Evolutionary conservation across 2,797 vertebrate species (phyloP), one percentile per base, ranked within the genome.

Genomic region (Oryzias sinensis): DNA sequence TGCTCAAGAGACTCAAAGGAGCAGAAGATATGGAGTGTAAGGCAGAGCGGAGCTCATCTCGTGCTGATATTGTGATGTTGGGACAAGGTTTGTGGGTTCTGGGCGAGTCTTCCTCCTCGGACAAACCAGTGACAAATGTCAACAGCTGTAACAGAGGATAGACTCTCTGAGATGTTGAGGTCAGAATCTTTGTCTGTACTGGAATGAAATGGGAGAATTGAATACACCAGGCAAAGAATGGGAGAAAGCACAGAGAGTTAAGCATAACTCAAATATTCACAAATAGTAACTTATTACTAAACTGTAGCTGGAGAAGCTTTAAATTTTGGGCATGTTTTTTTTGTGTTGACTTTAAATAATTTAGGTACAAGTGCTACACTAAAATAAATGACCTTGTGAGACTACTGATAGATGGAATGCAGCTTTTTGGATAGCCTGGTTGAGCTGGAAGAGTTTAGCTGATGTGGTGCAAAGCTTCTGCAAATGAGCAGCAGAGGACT

Each of bases 311-410:
- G 29, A 33, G 7, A 33, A 8, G 7, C 33, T 37, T 37, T 11
- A 37, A 9, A 37, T 37, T 11, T 37, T 37, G 3, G 33, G 11
- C 27, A 27, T 27, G 27, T 27, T 27, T 27, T 18, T 27, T 27
- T 48, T 20, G 37, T 13, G 11, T 15, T 5, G 15, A 14, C 2
- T 42, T 9, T 42, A 43, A 5, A 22, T 53, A 27, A 51, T 22
- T 3, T n/a, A n/a, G 13, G 18, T 37, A 2, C 17, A 54, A 59
- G 54, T 45, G 16, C 5, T n/a, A 16, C 5, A 62, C 11, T 65
- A 43, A 53, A 43, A 59, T 48, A 53, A 5, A 16, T 69, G 89
- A 96, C 96, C 96, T 95, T 67, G 88, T 27, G 96, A 81, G 2
- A 70, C 49, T 20, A 80, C 62, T 49, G 82, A 86, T 65, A 94